Base-by-base conservation (phyloP, 2,888 invertebrate genomes). In the Gerris lacustris region DNA sequence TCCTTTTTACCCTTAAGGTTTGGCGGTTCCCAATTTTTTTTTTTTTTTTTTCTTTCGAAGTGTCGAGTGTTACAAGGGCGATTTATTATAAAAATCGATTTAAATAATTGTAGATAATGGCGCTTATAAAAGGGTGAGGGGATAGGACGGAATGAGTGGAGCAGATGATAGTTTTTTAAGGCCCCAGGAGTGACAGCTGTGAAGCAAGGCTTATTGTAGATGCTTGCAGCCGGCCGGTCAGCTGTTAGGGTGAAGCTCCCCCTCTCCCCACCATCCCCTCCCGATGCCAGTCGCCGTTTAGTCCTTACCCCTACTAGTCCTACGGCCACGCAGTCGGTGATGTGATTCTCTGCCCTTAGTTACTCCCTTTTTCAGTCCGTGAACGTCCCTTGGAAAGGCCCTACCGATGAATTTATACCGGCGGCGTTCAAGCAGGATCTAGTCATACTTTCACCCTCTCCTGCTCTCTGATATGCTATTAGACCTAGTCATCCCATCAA, bases 51-150 rank as follows among this genome's bases (percentile, higher is more conserved):
- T 31, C 4, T 31, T 31, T 31, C 31, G 31, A 31, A 31, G 31
- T 55, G 55, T 55, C 55, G 55, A 55, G 55, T 55, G 55, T 55
- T 15, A 55, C 9, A 55, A 55, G 55, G 55, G 55, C 55, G 55
- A 55, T 55, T 55, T 55, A 55, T 55, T 15, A 55, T 55, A 55
- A 55, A 55, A 55, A 55, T 55, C 55, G 55, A 55, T 55, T 55
- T 55, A 55, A 55, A 55, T 55, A 55, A 55, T 55, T 55, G 55
- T 55, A 9, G 55, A 55, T 55, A 55, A 55, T 55, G 55, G 55
- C 55, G 55, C 15, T 55, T 55, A 11, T 55, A 15, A 55, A 55
- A 55, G 55, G 55, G 55, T 55, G 55, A 55, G 15, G 55, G 55
- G 55, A 15, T 55, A 31, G 31, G 31, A 55, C 55, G 55, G 55